Conservation (phyloP, 2,888 invertebrate species). For the Drosophila birchii region DNA sequence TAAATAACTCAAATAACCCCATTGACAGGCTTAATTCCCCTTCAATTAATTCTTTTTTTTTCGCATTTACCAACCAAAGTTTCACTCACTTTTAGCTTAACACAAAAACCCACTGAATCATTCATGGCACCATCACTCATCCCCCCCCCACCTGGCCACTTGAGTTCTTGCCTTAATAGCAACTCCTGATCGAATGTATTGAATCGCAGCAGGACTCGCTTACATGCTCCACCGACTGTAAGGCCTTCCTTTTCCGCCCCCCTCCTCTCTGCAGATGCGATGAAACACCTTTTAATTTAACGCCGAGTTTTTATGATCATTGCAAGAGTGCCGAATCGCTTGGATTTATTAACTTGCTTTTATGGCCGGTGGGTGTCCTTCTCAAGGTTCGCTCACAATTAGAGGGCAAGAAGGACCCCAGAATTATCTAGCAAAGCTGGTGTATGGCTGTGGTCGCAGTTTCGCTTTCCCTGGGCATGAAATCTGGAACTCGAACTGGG, state of each 20-base stretch:
- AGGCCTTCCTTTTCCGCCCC: background rate
- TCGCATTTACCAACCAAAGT: background rate
- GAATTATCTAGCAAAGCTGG: conserved; percentile 25
- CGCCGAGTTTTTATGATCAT: conserved; percentile 76
- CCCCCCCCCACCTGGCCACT: background rate
- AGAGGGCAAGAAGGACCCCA: background rate
- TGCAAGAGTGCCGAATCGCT: conserved; percentile 25
- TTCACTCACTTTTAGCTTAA: conserved; percentile 21
- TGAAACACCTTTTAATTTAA: conserved; percentile 77
- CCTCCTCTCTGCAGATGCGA: background rate
- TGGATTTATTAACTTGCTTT: conserved; percentile 72
- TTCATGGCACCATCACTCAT: conserved; percentile 23
- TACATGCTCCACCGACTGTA: conserved; percentile 42
- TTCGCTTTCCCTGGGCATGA: background rate
- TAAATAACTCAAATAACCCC: background rate
- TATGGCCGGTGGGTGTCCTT: conserved; percentile 44
- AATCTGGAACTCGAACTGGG: conserved; percentile 34
- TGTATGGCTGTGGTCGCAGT: background rate
- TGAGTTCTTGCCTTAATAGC: conserved; percentile 1
- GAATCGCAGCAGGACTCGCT: conserved; percentile 26
- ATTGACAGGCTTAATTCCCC: background rate
- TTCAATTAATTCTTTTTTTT: background rate
- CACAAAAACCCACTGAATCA: conserved; percentile 34
- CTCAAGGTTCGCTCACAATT: conserved; percentile 20
- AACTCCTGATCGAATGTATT: conserved; percentile 23